phyloP scores from a whole-genome alignment of 2,888 invertebrate genomes.

The Troides aeacus region DNA sequence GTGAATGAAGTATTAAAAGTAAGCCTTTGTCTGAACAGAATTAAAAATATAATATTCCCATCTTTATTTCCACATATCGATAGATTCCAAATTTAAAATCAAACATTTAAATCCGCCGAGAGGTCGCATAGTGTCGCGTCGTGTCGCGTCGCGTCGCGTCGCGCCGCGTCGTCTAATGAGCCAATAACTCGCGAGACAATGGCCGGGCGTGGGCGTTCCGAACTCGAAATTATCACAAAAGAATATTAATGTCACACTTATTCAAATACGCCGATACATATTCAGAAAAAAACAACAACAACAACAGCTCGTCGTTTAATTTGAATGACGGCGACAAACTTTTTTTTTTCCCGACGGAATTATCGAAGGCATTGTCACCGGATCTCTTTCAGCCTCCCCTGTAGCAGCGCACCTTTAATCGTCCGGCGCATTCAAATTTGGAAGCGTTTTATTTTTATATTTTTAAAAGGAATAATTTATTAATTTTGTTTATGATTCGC shows the following conservation, averaged over 20 bases:
- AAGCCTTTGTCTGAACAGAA: too few species aligned
- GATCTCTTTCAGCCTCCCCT: slow-evolving; percentile 53
- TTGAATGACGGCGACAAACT: slow-evolving; percentile 67
- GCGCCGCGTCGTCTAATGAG: slow-evolving; percentile 68
- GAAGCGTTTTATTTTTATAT: slow-evolving; percentile 32
- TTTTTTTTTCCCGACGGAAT: slow-evolving; percentile 50
- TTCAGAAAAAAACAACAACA: slow-evolving; percentile 46
- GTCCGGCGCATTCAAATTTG: slow-evolving; percentile 65
- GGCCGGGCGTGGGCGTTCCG: slow-evolving; percentile 71
- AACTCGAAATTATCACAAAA: slow-evolving; percentile 77
- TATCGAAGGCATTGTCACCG: slow-evolving; percentile 53
- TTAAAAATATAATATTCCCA: slow-evolving; percentile 16
- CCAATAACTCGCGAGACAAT: slow-evolving; percentile 79
- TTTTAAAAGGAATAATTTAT: slow-evolving; percentile 46
- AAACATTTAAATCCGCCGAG: slow-evolving; percentile 73
- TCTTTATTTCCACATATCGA: slow-evolving; percentile 58
- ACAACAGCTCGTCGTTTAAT: slow-evolving; percentile 59
- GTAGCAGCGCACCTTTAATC: slow-evolving; percentile 50
- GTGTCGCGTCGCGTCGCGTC: slow-evolving; percentile 62
- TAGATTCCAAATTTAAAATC: slow-evolving; percentile 72
- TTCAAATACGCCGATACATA: slow-evolving; percentile 76
- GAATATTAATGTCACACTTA: slow-evolving; percentile 79
- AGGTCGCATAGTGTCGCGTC: slow-evolving; percentile 63
- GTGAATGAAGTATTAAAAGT: too few species aligned
- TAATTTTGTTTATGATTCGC: slow-evolving; percentile 69